phyloP scores from a whole-genome alignment of 2,888 invertebrate species.

The Quadroppia sp. region DNA sequence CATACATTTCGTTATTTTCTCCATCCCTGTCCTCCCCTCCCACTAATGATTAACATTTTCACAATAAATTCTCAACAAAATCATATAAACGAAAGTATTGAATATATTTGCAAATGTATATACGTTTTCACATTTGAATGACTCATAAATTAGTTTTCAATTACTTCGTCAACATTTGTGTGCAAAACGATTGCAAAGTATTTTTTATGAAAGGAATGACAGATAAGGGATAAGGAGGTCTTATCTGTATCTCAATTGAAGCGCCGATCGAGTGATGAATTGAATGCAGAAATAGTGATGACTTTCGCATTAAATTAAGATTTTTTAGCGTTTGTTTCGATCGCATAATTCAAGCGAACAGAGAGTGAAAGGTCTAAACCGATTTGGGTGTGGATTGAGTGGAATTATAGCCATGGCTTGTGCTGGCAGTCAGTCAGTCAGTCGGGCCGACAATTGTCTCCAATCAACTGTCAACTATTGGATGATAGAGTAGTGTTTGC shows the following conservation, averaged over 20 bases:
- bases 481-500: constrained; percentile 26
- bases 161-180: neutral
- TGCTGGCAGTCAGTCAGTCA: neutral
- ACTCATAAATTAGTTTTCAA: constrained; percentile 4
- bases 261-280: constrained; percentile 11
- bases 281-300: neutral
- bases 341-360: constrained; percentile 1
- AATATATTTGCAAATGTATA: neutral
- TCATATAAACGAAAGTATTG: neutral
- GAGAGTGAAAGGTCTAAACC: constrained; percentile 5
- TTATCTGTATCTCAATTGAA: neutral
- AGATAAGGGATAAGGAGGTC: neutral
- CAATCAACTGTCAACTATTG: constrained; percentile 29
- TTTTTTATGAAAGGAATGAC: neutral
- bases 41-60: no score
- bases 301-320: constrained; percentile 13
- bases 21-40: no score
- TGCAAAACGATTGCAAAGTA: neutral
- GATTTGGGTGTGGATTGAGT: constrained; percentile 9
- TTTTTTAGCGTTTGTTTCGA: neutral
- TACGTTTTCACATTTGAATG: neutral
- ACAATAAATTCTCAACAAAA: no score
- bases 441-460: constrained; percentile 31
- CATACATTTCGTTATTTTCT: no score
- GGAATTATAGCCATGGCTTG: constrained; percentile 1